Conservation (phyloP, 1,140 invertebrate species). For the honey bee (Apis mellifera) region DNA sequence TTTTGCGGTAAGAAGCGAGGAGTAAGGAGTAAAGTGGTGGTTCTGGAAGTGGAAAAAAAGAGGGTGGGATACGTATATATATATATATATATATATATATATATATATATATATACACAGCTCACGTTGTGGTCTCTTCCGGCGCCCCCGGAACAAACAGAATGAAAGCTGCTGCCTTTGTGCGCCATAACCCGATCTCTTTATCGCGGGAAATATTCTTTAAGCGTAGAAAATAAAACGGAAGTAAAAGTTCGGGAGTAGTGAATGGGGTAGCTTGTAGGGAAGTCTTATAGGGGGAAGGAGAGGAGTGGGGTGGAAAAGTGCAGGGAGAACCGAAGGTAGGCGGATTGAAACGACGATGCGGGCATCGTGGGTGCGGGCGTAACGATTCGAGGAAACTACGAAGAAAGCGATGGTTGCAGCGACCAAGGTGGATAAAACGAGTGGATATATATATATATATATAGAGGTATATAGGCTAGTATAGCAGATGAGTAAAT, state of each 20-base stretch:
- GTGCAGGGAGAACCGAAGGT: background rate
- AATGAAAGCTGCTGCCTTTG: conserved; percentile 75
- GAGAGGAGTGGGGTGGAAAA: conserved; percentile 29
- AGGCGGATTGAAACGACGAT: conserved; percentile 43
- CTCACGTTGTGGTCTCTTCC: conserved; percentile 74
- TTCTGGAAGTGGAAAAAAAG: conserved; percentile 50
- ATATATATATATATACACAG: conserved; percentile 15
- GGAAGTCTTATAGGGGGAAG: conserved; percentile 29
- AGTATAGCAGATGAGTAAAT: conserved; percentile 19
- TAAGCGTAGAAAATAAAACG: conserved; percentile 76
- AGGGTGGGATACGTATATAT: conserved; percentile 67
- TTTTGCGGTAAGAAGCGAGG: conserved; percentile 44
- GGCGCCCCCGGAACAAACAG: conserved; percentile 73
- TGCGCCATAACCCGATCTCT: conserved; percentile 74
- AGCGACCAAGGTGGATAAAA: background rate
- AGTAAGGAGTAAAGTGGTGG: conserved; percentile 36
- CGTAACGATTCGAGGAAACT: conserved; percentile 63
- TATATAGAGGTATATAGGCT: too few species aligned
- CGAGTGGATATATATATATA: too few species aligned
- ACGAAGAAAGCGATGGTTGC: conserved; percentile 6
- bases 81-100: conserved; percentile 47
- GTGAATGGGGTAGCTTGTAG: conserved; percentile 58
- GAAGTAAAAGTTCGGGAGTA: conserved; percentile 71
- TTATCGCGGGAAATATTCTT: conserved; percentile 77
- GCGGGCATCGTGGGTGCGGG: conserved; percentile 24